Evolutionary conservation across 2,113 vertebrate species (phyloP), one percentile per base, ranked within the genome.

Genomic region (Chiloscyllium plagiosum): DNA sequence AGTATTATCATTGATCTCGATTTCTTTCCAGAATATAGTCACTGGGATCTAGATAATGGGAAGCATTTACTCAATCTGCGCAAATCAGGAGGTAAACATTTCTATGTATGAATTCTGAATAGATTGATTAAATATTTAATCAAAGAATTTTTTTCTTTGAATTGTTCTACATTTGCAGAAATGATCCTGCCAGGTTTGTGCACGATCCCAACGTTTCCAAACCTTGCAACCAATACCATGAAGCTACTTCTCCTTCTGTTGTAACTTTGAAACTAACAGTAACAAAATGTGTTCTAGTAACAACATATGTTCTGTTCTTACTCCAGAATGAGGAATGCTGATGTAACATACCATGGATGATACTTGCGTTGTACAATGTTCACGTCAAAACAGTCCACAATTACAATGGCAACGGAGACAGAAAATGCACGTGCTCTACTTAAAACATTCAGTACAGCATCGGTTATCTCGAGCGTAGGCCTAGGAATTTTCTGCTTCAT

Each of bases 351-450:
- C 66, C 65, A 94, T 95, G 94, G 94, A 76, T 95, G 94, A 95
- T 33, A 61, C 19, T 61, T 52, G 5, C 69, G 52, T 72, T 76
- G 68, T 52, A 95, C 68, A 13, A 95, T 95, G 94, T 95, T 95
- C 47, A 95, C 70, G 68, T 95, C 94, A 24, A 95, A 95, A 52
- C 94, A 70, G 1, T 95, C 94, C 52, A 12, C 96, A 5, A 96
- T 98, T 96, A 97, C 97, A 97, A 98, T 99, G 97, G 98, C 98
- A 0, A 98, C 98, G 37, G 99, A 99, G 97, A 97, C 98, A 7
- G 98, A 99, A 97, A 99, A 99, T 96, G 98, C 98, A 4, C 98
- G 98, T 26, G 98, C 98, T 37, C 97, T 99, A 19, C 98, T 99
- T 20, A 99, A 99, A 96, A 98, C 98, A 0, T 99, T 99, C 96